These are phyloP conservation scores for Antedon mediterranea DNA, from an alignment of 53 echinoderm and acorn worm genomes.

Conservation along the genomic window DNA sequence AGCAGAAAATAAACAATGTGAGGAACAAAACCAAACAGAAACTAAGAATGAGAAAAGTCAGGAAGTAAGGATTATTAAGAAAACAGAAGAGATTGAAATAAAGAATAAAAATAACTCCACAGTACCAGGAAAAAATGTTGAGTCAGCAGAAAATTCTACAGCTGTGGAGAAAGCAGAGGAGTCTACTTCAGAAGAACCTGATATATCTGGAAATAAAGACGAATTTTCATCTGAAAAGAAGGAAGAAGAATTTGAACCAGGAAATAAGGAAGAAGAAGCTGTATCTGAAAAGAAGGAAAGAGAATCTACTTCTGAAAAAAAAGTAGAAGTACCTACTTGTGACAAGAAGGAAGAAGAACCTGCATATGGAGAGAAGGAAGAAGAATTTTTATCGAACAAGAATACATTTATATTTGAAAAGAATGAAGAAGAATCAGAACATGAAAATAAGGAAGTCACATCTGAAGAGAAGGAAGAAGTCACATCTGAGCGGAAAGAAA, in stretches of 20 bases:
- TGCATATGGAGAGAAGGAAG: not conserved
- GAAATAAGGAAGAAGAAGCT: not conserved
- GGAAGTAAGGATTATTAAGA: too few species aligned
- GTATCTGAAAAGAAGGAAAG: constrained; percentile 7
- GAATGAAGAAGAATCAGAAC: not conserved
- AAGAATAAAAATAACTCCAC: constrained; percentile 3
- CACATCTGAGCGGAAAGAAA: not conserved
- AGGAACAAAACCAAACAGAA: too few species aligned
- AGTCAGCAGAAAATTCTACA: not conserved
- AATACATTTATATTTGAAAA: not conserved
- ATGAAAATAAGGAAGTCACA: not conserved
- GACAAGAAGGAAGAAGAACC: constrained; percentile 1
- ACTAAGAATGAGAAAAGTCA: not conserved
- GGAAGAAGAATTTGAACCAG: not conserved
- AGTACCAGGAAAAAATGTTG: not conserved
- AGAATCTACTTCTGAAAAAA: not conserved
- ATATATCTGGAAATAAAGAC: not conserved
- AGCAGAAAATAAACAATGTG: too few species aligned
- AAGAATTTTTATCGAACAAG: not conserved
- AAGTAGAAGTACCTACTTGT: not conserved
- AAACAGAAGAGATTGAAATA: not conserved
- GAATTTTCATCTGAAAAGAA: not conserved
- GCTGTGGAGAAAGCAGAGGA: not conserved
- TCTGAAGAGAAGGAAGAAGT: not conserved
- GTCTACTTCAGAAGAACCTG: constrained; percentile 6